A percentile compares a stretch with the other conserved stretches of the same genome.
These are phyloP conservation scores for Melanotaenia pygmaea DNA, from an alignment of 2,797 vertebrate species.

Conservation along the genomic window DNA sequence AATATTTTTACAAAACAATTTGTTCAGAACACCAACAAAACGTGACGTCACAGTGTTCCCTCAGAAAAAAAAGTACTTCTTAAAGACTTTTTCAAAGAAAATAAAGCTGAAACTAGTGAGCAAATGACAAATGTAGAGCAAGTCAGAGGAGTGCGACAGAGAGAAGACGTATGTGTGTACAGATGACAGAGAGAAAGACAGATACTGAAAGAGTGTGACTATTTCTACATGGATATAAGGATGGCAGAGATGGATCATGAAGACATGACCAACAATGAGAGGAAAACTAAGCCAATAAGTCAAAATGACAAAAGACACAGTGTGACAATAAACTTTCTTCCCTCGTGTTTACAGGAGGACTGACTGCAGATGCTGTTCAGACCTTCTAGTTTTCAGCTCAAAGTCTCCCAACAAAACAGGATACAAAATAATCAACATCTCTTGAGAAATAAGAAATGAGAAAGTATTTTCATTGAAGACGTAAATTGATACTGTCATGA, in stretches of 20 bases:
- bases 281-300: constrained; percentile 6
- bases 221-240: constrained; percentile 40
- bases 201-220: constrained; percentile 69
- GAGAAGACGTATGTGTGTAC: constrained; percentile 69
- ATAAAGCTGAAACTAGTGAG: constrained; percentile 51
- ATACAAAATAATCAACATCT: not conserved
- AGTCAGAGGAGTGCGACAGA: constrained; percentile 49
- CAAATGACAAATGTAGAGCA: constrained; percentile 65
- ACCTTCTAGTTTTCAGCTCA: not conserved
- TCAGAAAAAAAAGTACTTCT: constrained; percentile 24
- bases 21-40: not conserved
- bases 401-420: not conserved
- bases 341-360: not conserved
- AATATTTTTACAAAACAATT: constrained; percentile 4
- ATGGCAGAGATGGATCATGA: constrained; percentile 38
- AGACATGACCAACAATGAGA: constrained; percentile 24
- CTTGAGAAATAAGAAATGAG: not conserved
- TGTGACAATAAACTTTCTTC: not conserved
- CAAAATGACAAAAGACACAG: constrained; percentile 5
- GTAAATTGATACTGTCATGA: not conserved
- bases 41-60: not conserved
- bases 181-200: constrained; percentile 68
- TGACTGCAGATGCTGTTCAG: not conserved
- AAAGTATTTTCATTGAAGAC: not conserved
- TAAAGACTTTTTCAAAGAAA: constrained; percentile 6